phyloP scores from a whole-genome alignment of 2,113 vertebrate species.

The Thunnus maccoyii region DNA sequence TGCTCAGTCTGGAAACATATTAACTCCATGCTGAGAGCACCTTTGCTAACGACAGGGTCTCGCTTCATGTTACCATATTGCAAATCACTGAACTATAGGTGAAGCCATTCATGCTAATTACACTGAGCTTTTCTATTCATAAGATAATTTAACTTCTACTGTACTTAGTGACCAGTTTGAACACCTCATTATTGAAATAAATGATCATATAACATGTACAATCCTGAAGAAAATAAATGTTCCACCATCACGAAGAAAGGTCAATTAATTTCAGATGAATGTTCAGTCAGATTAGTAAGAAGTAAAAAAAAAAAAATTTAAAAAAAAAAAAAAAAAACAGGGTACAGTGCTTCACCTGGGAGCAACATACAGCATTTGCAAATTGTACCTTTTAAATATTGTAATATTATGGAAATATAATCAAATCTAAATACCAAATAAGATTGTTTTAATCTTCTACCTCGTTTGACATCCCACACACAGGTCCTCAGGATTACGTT shows the following conservation, averaged over 20 bases:
- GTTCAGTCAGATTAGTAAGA: too few relatives aligned
- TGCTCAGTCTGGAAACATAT: constrained; percentile 37
- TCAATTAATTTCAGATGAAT: neutral
- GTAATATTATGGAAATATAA: constrained; percentile 18
- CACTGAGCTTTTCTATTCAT: neutral
- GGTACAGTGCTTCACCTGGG: neutral
- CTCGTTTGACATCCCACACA: constrained; percentile 44
- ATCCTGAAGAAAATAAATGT: neutral
- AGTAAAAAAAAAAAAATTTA: neutral
- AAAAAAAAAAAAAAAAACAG: neutral
- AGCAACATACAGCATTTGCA: neutral
- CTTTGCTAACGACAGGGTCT: constrained; percentile 25
- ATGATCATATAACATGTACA: neutral
- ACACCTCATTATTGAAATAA: constrained; percentile 10
- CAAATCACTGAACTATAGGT: constrained; percentile 10
- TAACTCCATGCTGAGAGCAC: constrained; percentile 47
- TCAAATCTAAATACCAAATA: constrained; percentile 60
- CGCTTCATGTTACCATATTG: neutral
- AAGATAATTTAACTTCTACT: neutral
- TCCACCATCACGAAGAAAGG: neutral
- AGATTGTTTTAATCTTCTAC: constrained; percentile 39
- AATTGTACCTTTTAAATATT: constrained; percentile 20
- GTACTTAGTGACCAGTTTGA: neutral
- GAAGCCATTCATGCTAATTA: neutral
- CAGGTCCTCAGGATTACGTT: constrained; percentile 43